A percentile compares a stretch with the other conserved stretches of the same genome.
phyloP scores from a whole-genome alignment of 2,888 invertebrate genomes.

The Macrophya alboannulata region DNA sequence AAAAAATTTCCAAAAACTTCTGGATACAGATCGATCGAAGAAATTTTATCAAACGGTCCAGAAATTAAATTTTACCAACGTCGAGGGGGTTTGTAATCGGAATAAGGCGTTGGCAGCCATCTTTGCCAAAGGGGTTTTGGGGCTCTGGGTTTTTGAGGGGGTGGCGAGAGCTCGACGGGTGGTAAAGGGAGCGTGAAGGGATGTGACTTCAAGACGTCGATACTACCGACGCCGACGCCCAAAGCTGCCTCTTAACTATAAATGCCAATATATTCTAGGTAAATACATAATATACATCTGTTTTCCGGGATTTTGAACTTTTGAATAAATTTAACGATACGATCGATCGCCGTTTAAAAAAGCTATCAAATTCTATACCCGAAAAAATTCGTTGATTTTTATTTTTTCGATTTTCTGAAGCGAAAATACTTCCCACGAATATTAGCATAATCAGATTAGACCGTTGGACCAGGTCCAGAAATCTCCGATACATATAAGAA shows the following conservation, averaged over 20 bases:
- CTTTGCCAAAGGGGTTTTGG: constrained; percentile 70
- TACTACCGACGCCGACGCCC: constrained; percentile 67
- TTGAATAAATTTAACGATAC: too few species aligned
- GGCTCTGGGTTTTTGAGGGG: constrained; percentile 65
- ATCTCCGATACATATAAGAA: background rate
- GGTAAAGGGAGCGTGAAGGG: constrained; percentile 62
- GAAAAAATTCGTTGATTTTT: background rate
- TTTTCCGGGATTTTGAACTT: too few species aligned
- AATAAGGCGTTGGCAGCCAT: constrained; percentile 68
- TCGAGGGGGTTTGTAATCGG: background rate
- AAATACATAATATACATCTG: too few species aligned
- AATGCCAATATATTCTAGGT: background rate
- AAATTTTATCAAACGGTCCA: too few species aligned
- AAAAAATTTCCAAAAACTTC: too few species aligned
- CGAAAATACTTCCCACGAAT: background rate
- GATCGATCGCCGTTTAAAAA: too few species aligned
- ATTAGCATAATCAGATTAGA: background rate
- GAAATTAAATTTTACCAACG: background rate
- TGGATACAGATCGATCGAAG: too few species aligned
- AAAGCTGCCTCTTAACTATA: constrained; percentile 11
- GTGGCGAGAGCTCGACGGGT: constrained; percentile 68
- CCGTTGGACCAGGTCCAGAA: background rate
- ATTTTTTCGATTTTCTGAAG: background rate
- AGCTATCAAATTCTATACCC: too few species aligned
- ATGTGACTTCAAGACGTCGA: constrained; percentile 73